Conservation (phyloP, 2,888 invertebrate species). For the Theodoxus fluviatilis region DNA sequence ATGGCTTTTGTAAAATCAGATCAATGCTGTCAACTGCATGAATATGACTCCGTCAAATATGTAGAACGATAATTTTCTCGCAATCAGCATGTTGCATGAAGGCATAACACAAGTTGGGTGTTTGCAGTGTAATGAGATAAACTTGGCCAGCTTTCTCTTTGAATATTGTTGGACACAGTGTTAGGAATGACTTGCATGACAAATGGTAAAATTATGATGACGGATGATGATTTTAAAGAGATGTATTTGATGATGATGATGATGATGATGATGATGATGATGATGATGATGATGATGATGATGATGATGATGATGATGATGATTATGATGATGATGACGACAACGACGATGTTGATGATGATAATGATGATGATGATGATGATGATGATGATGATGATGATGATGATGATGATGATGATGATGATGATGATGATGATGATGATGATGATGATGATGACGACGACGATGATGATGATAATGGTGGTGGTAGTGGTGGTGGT, state of each 20-base stretch:
- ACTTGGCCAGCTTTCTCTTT: no score
- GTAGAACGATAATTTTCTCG: no score
- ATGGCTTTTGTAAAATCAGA: no score
- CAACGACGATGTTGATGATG: neutral
- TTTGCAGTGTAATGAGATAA: no score
- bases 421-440: neutral
- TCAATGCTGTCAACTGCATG: no score
- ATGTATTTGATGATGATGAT: neutral
- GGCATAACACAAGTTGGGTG: no score
- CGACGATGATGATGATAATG: neutral
- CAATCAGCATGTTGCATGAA: no score
- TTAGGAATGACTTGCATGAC: no score
- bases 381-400: neutral
- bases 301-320: slow-evolving; percentile 2
- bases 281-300: slow-evolving; percentile 2
- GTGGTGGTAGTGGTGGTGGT: neutral
- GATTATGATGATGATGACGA: neutral
- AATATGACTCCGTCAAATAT: no score
- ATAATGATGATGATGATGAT: neutral
- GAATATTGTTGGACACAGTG: no score
- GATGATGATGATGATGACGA: neutral
- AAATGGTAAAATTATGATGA: neutral
- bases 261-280: slow-evolving; percentile 2
- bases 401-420: neutral
- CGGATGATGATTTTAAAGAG: neutral